These are phyloP conservation scores for Drosophila arawakana DNA, from an alignment of 1,140 invertebrate genomes.

Conservation along the genomic window DNA sequence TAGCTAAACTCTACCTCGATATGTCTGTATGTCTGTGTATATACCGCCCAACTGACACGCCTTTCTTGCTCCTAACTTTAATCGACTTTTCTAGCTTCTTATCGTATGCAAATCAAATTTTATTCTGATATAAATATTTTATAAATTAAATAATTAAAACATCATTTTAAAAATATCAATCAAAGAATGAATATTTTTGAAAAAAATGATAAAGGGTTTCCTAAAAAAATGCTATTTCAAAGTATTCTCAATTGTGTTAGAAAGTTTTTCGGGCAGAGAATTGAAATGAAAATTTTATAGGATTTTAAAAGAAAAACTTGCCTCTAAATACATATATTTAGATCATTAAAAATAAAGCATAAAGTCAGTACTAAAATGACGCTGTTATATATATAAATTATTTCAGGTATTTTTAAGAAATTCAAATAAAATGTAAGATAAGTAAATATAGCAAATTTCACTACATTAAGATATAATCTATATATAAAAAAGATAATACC, in stretches of 20 bases:
- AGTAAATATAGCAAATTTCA: too few relatives aligned
- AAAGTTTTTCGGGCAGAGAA: background rate
- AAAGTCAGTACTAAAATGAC: too few relatives aligned
- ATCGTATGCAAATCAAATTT: constrained; percentile 22
- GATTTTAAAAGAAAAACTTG: too few relatives aligned
- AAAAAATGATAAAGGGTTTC: too few relatives aligned
- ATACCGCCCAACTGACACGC: background rate
- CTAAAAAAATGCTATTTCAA: too few relatives aligned
- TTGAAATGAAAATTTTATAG: too few relatives aligned
- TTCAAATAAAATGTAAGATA: too few relatives aligned
- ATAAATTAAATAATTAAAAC: background rate
- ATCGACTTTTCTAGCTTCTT: background rate
- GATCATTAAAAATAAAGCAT: too few relatives aligned
- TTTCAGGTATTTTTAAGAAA: too few relatives aligned
- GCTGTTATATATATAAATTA: too few relatives aligned
- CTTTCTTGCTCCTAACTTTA: background rate
- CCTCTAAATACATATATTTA: too few relatives aligned
- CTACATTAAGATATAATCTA: background rate
- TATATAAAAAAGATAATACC: constrained; percentile 2
- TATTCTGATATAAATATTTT: background rate
- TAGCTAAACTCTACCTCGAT: constrained; percentile 20
- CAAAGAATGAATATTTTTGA: too few relatives aligned
- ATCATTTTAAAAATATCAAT: background rate
- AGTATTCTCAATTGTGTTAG: background rate
- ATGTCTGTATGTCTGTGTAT: constrained; percentile 39